A percentile compares a stretch with the other conserved stretches of the same genome.
phyloP scores from a whole-genome alignment of 2,888 invertebrate species.

The Drosophila testacea region DNA sequence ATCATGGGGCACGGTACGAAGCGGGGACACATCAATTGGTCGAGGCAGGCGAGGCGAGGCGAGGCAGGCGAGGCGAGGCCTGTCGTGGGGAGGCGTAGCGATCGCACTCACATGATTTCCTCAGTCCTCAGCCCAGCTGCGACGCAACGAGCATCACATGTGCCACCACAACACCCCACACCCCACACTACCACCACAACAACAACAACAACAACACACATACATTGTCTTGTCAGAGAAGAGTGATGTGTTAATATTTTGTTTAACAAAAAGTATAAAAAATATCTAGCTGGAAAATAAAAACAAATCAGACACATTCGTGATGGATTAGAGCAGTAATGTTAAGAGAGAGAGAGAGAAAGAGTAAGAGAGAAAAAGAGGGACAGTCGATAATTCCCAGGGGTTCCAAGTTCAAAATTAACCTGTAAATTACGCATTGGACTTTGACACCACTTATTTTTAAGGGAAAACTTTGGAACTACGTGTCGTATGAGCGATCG shows the following conservation, averaged over 20 bases:
- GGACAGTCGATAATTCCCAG: background rate
- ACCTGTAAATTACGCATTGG: slow-evolving; percentile 5
- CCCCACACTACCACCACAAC: slow-evolving; percentile 3
- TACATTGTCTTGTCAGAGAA: slow-evolving; percentile 65
- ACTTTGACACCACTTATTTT: slow-evolving; percentile 11
- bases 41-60: slow-evolving; percentile 5
- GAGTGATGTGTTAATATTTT: slow-evolving; percentile 75
- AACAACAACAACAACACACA: background rate
- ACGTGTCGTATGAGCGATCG: slow-evolving; percentile 27
- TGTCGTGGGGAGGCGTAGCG: too few species aligned
- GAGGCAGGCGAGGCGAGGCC: slow-evolving; percentile 1
- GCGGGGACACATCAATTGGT: slow-evolving; percentile 45
- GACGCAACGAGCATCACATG: slow-evolving; percentile 69
- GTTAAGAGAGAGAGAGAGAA: background rate
- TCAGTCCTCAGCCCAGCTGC: slow-evolving; percentile 36
- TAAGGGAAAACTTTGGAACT: background rate
- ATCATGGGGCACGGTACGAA: slow-evolving; percentile 44
- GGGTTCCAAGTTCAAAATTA: slow-evolving; percentile 13
- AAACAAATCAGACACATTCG: slow-evolving; percentile 18
- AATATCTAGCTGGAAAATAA: slow-evolving; percentile 15
- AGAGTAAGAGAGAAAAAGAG: background rate
- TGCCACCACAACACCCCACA: slow-evolving; percentile 17
- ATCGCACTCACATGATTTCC: slow-evolving; percentile 53
- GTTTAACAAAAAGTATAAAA: slow-evolving; percentile 35
- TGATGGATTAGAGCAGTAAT: slow-evolving; percentile 48